Conservation (phyloP, 2,888 invertebrate genomes). For the Leucozona laternaria region DNA sequence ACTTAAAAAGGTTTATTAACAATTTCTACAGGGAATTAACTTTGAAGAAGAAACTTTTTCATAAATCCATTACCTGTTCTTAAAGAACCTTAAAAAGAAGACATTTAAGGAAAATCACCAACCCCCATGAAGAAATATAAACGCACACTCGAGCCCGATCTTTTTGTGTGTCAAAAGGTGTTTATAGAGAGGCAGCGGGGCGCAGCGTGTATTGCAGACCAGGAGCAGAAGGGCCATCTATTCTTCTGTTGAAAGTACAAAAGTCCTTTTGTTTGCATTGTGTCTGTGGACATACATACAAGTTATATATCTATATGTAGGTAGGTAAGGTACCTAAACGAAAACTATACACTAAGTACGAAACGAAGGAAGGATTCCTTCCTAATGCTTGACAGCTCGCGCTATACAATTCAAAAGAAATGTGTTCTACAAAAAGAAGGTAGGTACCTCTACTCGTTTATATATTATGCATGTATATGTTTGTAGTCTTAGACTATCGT, state of each 20-base stretch:
- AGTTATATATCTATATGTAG: not conserved
- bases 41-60: not conserved
- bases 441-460: no score
- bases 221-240: conserved; percentile 25
- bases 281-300: no score
- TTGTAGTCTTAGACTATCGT: not conserved
- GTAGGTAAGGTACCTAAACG: not conserved
- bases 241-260: conserved; percentile 22
- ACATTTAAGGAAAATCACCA: conserved; percentile 2
- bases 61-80: not conserved
- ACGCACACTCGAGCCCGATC: not conserved
- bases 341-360: not conserved
- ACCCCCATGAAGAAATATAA: not conserved
- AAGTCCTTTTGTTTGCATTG: conserved; percentile 42
- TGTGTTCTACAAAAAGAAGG: conserved; percentile 7
- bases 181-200: conserved; percentile 23
- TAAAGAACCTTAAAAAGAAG: not conserved
- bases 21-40: not conserved
- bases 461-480: not conserved
- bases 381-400: conserved; percentile 42
- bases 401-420: conserved; percentile 27
- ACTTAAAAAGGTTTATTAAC: not conserved
- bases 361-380: not conserved
- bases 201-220: not conserved
- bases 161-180: conserved; percentile 32